Evolutionary conservation across 2,113 vertebrate species (phyloP).

Genomic region (Mastomys coucha): DNA sequence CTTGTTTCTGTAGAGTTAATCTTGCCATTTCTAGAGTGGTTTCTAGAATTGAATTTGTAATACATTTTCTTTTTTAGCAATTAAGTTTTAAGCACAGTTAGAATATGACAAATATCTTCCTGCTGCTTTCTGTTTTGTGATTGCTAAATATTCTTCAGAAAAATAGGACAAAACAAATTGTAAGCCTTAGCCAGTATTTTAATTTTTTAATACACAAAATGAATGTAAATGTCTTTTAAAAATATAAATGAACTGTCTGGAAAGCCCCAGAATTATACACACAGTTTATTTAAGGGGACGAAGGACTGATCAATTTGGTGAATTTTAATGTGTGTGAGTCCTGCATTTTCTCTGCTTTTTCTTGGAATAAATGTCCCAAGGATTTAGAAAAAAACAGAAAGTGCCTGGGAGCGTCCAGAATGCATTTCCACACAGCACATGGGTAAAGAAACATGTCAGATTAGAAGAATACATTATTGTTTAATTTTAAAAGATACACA

Average conservation of each 20-base stretch:
- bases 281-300: slow-evolving; percentile 66
- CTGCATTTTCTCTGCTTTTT: neutral
- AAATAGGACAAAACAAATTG: slow-evolving; percentile 67
- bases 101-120: slow-evolving; percentile 32
- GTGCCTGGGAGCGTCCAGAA: slow-evolving; percentile 60
- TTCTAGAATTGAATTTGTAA: slow-evolving; percentile 60
- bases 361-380: slow-evolving; percentile 55
- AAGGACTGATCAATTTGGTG: slow-evolving; percentile 56
- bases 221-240: slow-evolving; percentile 59
- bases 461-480: slow-evolving; percentile 66
- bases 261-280: slow-evolving; percentile 55
- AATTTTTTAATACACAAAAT: slow-evolving; percentile 66
- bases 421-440: slow-evolving; percentile 66
- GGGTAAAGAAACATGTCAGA: slow-evolving; percentile 74
- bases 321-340: slow-evolving; percentile 59
- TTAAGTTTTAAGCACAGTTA: slow-evolving; percentile 75
- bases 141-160: slow-evolving; percentile 70
- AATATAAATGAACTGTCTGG: slow-evolving; percentile 36
- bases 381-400: slow-evolving; percentile 66
- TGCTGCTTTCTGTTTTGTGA: slow-evolving; percentile 30
- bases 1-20: slow-evolving; percentile 73
- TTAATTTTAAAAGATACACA: slow-evolving; percentile 82
- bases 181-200: slow-evolving; percentile 52
- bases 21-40: slow-evolving; percentile 70
- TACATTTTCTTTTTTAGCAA: slow-evolving; percentile 59